phyloP scores from a whole-genome alignment of 2,888 invertebrate genomes.

The Clepsis dumicolana region DNA sequence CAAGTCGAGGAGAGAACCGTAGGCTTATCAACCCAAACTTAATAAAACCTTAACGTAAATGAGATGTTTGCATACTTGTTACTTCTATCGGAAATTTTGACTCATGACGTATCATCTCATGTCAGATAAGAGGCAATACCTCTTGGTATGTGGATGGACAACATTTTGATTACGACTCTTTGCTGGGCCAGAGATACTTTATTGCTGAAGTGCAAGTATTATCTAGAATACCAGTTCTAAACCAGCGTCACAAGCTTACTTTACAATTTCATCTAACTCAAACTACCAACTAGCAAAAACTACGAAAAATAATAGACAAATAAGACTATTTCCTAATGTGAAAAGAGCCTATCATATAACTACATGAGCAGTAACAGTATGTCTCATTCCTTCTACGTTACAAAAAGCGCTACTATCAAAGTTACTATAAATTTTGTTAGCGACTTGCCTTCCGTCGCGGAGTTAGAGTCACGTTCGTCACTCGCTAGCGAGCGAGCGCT shows the following conservation, averaged over 20 bases:
- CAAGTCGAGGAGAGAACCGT: too few relatives aligned
- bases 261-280: not conserved
- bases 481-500: constrained; percentile 71
- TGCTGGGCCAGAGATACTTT: too few relatives aligned
- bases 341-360: not conserved
- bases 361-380: constrained; percentile 50
- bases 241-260: not conserved
- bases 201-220: not conserved
- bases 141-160: too few relatives aligned
- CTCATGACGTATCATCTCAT: too few relatives aligned
- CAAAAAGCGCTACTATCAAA: constrained; percentile 46
- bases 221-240: not conserved
- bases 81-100: too few relatives aligned
- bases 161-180: too few relatives aligned
- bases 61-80: too few relatives aligned
- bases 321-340: not conserved
- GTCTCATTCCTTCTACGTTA: constrained; percentile 64
- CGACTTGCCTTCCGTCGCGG: constrained; percentile 65
- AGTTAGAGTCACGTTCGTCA: constrained; percentile 60
- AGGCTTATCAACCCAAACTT: too few relatives aligned
- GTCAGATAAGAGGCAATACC: too few relatives aligned
- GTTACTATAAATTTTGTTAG: constrained; percentile 12
- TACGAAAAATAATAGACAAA: not conserved
- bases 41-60: too few relatives aligned
- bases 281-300: constrained; percentile 5